Conservation (phyloP, 2,113 vertebrate species). For the Sialia sialis region DNA sequence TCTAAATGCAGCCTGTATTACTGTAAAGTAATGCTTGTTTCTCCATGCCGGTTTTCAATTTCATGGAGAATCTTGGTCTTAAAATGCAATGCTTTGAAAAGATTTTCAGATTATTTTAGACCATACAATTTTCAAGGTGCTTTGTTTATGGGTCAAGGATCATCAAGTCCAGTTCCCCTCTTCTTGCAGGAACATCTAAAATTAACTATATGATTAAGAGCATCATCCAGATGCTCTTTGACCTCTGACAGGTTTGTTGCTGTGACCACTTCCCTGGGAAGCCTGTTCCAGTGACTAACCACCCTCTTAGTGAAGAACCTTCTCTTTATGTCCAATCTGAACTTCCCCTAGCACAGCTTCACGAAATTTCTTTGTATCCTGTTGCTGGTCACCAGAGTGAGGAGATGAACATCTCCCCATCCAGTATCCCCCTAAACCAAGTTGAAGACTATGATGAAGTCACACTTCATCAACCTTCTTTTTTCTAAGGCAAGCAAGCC, state of each 20-base stretch:
- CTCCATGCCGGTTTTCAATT: neutral
- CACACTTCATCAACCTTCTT: neutral
- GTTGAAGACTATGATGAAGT: neutral
- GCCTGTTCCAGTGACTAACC: neutral
- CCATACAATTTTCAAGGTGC: neutral
- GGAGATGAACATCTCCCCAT: neutral
- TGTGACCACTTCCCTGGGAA: neutral
- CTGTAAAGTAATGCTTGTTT: neutral
- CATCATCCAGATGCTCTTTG: neutral
- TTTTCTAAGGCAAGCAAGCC: neutral
- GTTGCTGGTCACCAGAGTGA: neutral
- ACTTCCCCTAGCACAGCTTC: neutral
- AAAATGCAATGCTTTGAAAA: neutral
- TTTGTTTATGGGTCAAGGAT: neutral
- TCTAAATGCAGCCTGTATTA: neutral
- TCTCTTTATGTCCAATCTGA: neutral
- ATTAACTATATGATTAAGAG: neutral
- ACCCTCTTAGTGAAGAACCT: neutral
- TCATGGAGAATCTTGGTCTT: neutral
- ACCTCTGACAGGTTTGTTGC: neutral
- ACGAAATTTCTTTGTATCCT: neutral
- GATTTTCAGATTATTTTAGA: neutral
- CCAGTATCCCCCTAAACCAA: neutral
- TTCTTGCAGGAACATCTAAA: neutral
- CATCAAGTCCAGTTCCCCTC: accelerated